Evolutionary conservation across 2,797 vertebrate genomes (phyloP), one percentile per base, ranked within the genome.

Genomic region (Schizopygopsis pylzovi): DNA sequence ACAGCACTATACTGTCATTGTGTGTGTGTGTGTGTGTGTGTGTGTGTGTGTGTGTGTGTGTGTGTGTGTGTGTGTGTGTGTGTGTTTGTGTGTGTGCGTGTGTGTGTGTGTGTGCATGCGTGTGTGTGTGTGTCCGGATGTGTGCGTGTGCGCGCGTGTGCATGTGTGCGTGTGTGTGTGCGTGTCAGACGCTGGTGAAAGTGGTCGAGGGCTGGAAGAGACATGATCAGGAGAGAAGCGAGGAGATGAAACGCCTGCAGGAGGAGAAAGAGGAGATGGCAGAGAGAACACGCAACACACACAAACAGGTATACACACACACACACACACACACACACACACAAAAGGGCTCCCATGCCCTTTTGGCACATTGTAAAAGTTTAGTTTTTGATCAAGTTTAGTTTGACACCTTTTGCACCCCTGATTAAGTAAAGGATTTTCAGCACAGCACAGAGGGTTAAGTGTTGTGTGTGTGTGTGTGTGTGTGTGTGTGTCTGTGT

Each of bases 141-240:
- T 72, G 22, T 12, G 11, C 79, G 39, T 65, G 6, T 56, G 7
- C 71, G 71, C 79, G 59, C 1, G 28, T 28, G 28, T 28, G 28
- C 1, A 1, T 28, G 28, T 28, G 1, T 28, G 25, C 25, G 1
- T 28, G 28, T 28, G 28, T 28, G 28, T 28, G 28, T 28, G 28
- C 28, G 28, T 76, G 39, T 83, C 88, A 96, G 95, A 95, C 94
- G 7, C 89, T 96, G 89, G 95, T 94, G 33, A 92, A 94, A 37
- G 94, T 96, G 81, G 95, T 95, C 47, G 95, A 95, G 20, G 94
- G 95, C 78, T 95, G 95, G 95, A 95, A 93, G 82, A 91, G 89
- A 45, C 95, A 96, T 20, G 95, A 96, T 70, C 90, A 92, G 1
- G 94, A 95, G 85, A 89, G 91, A 59, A 93, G 89, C 9, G 92